Evolutionary conservation across 2,113 vertebrate species (phyloP), one percentile per base, ranked within the genome.

Genomic region (Bostrychus sinensis): DNA sequence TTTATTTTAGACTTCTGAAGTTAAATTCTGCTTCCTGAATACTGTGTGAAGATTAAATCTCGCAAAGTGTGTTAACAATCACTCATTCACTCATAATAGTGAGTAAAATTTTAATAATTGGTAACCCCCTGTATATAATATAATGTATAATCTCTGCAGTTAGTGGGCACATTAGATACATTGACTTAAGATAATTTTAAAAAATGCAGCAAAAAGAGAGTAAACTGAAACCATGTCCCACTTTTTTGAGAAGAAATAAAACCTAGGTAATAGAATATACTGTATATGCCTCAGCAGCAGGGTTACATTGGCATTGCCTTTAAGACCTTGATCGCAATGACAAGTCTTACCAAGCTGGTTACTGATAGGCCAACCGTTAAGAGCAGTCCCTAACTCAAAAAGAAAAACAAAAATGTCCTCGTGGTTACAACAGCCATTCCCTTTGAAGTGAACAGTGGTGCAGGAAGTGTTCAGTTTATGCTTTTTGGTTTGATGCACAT

Each of bases 401-500:
- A 32, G 8, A 39, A 56, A 30, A 68, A 57, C 54, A 5, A 64
- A 71, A 70, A 74, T 14, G 53, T 84, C 77, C 65, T 62, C 22
- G 78, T 84, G 77, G 60, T 79, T 84, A 74, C 66, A 72, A 82
- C 81, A 86, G 80, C 80, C 80, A 80, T 87, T 78, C 82, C 78
- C 78, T 88, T 82, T 78, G 73, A 75, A 65, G 87, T 90, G 86
- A 88, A 82, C 80, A 83, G 77, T 86, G 80, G 77, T 86, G 80
- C 75, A 84, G 84, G 82, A 59, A 73, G 80, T 88, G 84, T 88
- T 69, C 41, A 51, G 42, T 74, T 81, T 62, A 84, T 78, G 62
- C 80, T 90, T 90, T 91, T 92, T 91, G 78, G 90, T 93, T 92
- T 89, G 89, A 91, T 83, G 91, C 87, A 84, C 79, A 28, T 91